Evolutionary conservation across 2,113 vertebrate species (phyloP), one percentile per base, ranked within the genome.

Genomic region (Burhinus oedicnemus): DNA sequence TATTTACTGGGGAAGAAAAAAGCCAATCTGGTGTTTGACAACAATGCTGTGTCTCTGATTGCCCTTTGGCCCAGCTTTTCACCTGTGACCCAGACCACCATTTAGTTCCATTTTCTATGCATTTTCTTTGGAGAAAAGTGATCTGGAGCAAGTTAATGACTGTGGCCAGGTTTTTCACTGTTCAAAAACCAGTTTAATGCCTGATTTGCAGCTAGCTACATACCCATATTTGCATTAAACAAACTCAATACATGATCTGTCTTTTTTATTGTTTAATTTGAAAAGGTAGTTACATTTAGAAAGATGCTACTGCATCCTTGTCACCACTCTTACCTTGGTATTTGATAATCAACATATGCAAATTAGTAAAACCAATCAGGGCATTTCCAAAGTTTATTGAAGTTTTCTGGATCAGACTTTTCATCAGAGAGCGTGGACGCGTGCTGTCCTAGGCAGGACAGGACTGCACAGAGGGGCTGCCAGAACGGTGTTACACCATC

Each of bases 71-170:
- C 55, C 44, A 36, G 47, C 29, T 86, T 74, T 77, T 49, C 29
- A 42, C n/a, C 12, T 61, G 26, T 87, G 91, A 65, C 27, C 27
- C 68, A 91, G 66, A 65, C 27, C 75, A 42, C 26, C 84, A 44
- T 88, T 94, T 70, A 52, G 27, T 81, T 84, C 61, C 13, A 21
- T 94, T 92, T 93, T 92, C 40, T 91, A 23, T 71, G 14, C 17
- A 45, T 83, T 91, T 95, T 57, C 57, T 82, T 82, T 54, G 14
- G 34, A 85, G 61, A 95, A 84, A 82, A 66, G 85, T 78, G 52
- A 66, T 93, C 70, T 86, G 44, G 7, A 87, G 34, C 5, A 65
- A 84, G 62, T 90, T 69, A 87, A 90, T 62, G 30, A 45, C 75
- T 69, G 36, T 66, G 62, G 30, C 14, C 4, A 5, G 6, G 42